Percentiles rank a stretch among this genome's conserved stretches.
These are phyloP conservation scores for Penaeus indicus DNA, from an alignment of 1,140 invertebrate genomes.

Conservation along the genomic window DNA sequence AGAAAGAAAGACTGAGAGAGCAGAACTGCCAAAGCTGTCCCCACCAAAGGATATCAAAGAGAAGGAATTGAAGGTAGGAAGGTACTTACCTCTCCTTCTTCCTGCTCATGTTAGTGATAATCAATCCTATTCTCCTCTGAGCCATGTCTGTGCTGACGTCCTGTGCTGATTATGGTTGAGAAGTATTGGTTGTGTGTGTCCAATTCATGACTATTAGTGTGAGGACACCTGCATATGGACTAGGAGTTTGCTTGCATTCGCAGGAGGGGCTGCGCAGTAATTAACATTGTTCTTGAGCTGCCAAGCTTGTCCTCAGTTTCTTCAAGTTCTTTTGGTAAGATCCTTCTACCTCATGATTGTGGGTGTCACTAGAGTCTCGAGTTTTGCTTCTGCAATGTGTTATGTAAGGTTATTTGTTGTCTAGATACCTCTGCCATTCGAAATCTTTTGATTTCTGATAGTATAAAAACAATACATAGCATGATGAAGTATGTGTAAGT, in stretches of 20 bases:
- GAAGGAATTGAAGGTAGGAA: not conserved
- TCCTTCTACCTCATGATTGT: slow-evolving; percentile 46
- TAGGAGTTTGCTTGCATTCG: slow-evolving; percentile 11
- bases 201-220: slow-evolving; percentile 26
- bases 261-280: slow-evolving; percentile 8
- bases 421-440: not conserved
- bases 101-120: slow-evolving; percentile 64
- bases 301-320: slow-evolving; percentile 56
- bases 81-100: slow-evolving; percentile 63
- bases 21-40: no score
- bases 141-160: slow-evolving; percentile 47
- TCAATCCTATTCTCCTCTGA: slow-evolving; percentile 63
- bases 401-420: not conserved
- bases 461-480: no score
- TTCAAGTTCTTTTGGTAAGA: slow-evolving; percentile 43
- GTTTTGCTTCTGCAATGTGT: slow-evolving; percentile 46
- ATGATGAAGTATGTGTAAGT: no score
- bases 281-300: slow-evolving; percentile 51
- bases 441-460: not conserved
- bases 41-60: not conserved
- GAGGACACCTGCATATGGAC: not conserved
- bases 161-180: slow-evolving; percentile 19
- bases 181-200: not conserved
- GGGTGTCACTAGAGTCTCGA: slow-evolving; percentile 43
- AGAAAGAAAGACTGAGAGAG: no score